A percentile compares a stretch with the other conserved stretches of the same genome.
phyloP scores from a whole-genome alignment of 2,797 vertebrate species.

The Sebastiscus albofasciatus region DNA sequence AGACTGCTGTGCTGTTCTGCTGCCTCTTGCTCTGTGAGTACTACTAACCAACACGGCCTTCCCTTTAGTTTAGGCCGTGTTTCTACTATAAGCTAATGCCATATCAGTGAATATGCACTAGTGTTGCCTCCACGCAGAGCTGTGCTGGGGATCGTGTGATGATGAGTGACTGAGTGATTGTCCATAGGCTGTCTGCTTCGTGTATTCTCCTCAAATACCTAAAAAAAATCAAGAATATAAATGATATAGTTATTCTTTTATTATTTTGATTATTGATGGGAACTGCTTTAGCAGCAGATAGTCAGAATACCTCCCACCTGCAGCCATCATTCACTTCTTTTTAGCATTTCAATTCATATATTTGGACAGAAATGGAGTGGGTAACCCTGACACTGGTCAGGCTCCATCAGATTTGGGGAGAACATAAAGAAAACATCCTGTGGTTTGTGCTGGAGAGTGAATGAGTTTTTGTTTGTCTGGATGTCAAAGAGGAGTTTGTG shows the following conservation, averaged over 20 bases:
- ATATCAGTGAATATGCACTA: constrained; percentile 56
- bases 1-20: constrained; percentile 9
- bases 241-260: background rate
- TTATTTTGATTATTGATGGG: background rate
- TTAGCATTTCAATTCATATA: background rate
- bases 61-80: constrained; percentile 39
- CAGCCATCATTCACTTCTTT: background rate
- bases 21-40: constrained; percentile 17
- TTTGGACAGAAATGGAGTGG: background rate
- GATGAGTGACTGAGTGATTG: constrained; percentile 12
- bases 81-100: constrained; percentile 38
- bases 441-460: constrained; percentile 17
- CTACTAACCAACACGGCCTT: constrained; percentile 27
- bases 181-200: constrained; percentile 37
- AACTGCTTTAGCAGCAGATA: background rate
- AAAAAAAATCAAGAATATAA: background rate
- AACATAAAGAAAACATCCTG: constrained; percentile 24
- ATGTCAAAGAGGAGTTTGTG: background rate
- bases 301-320: background rate
- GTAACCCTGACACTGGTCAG: background rate
- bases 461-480: background rate
- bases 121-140: constrained; percentile 35
- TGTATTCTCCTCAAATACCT: constrained; percentile 41
- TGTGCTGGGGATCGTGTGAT: constrained; percentile 8
- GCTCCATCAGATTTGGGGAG: constrained; percentile 24